Conservation (phyloP, 2,888 invertebrate species). For the Mythimna loreyi region DNA sequence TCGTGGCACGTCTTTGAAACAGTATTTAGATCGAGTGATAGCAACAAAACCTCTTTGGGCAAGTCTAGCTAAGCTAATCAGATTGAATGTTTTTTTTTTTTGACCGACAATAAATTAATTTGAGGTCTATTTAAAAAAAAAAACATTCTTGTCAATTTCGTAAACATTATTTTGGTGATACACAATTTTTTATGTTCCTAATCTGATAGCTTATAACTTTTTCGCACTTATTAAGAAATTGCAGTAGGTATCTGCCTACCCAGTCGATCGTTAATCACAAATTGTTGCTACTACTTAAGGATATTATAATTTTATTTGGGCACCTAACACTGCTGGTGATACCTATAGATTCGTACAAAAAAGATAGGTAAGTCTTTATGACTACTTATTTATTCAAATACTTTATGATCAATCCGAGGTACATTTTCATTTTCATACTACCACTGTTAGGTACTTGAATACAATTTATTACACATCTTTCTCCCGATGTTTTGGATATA, state of each 20-base stretch:
- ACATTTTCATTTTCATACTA: too few relatives aligned
- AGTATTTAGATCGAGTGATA: constrained; percentile 3
- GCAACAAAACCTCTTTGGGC: constrained; percentile 33
- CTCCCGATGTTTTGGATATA: too few relatives aligned
- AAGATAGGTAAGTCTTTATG: not conserved
- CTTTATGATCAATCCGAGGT: too few relatives aligned
- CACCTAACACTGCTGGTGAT: not conserved
- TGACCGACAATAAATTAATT: not conserved
- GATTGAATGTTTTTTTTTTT: not conserved
- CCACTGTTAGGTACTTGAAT: too few relatives aligned
- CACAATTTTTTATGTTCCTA: not conserved
- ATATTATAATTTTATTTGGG: not conserved
- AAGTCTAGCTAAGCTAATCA: not conserved
- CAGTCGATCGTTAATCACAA: not conserved
- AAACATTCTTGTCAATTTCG: constrained; percentile 3
- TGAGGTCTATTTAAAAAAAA: not conserved
- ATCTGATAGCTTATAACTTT: not conserved
- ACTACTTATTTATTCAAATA: too few relatives aligned
- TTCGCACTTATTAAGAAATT: constrained; percentile 16
- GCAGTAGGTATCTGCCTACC: not conserved
- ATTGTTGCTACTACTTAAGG: not conserved
- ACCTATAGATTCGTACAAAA: too few relatives aligned
- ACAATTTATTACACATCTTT: too few relatives aligned
- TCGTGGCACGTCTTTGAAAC: not conserved
- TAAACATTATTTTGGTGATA: constrained; percentile 17